Percentiles rank a stretch among this genome's conserved stretches.
These are phyloP conservation scores for Thripadectes ignobilis DNA, from an alignment of 2,797 vertebrate species.

Conservation along the genomic window DNA sequence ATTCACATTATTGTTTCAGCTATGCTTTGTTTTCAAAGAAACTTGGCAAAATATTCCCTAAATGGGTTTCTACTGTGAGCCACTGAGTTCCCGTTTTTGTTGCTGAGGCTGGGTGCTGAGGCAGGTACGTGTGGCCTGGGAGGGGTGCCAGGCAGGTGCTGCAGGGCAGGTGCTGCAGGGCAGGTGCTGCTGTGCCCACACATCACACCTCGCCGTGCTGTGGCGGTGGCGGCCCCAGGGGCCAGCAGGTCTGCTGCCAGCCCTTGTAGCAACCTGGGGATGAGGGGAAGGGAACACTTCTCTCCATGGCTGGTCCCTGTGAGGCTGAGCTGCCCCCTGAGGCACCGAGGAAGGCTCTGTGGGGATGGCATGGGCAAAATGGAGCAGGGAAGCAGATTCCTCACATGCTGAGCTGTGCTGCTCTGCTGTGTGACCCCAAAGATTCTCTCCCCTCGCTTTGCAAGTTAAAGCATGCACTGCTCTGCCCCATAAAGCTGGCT, in stretches of 20 bases:
- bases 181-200: not conserved
- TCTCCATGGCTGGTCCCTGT: fast-evolving
- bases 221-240: not conserved
- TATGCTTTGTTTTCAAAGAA: not conserved
- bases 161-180: not conserved
- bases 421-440: not conserved
- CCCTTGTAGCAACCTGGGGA: not conserved
- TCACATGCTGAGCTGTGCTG: not conserved
- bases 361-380: fast-evolving
- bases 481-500: not conserved
- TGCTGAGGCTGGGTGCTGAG: not conserved
- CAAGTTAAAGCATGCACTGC: fast-evolving
- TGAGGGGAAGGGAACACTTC: not conserved
- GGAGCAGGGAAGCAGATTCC: not conserved
- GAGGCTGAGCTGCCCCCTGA: not conserved
- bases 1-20: not conserved
- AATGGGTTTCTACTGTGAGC: not conserved
- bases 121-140: too few species aligned
- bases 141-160: not conserved
- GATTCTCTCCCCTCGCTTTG: not conserved
- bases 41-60: not conserved
- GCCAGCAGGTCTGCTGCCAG: not conserved
- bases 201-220: fast-evolving
- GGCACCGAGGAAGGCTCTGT: not conserved
- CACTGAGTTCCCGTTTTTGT: not conserved